phyloP scores from a whole-genome alignment of 1,140 invertebrate genomes.

The Drosophila melanica region DNA sequence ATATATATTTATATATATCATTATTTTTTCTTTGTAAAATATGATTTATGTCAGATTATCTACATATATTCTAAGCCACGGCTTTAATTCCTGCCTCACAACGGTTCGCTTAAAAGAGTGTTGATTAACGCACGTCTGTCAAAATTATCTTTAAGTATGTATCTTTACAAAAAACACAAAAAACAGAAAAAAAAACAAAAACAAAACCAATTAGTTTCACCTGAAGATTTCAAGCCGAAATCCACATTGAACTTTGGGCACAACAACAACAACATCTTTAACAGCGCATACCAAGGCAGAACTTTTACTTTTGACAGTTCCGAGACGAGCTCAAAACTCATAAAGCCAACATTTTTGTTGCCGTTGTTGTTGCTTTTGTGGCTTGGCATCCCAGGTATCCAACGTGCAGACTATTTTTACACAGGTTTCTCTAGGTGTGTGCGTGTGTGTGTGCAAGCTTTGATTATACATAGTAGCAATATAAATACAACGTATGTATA shows the following conservation, averaged over 20 bases:
- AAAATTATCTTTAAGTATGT: slow-evolving; percentile 6
- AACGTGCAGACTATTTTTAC: slow-evolving; percentile 61
- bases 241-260: slow-evolving; percentile 1
- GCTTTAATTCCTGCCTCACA: not conserved
- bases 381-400: slow-evolving; percentile 39
- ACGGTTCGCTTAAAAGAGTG: not conserved
- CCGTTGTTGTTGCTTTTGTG: slow-evolving; percentile 17
- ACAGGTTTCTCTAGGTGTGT: slow-evolving; percentile 48
- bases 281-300: slow-evolving; percentile 61
- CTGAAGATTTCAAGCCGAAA: slow-evolving; percentile 18
- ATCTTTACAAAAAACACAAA: slow-evolving; percentile 6
- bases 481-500: slow-evolving; percentile 62
- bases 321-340: slow-evolving; percentile 32
- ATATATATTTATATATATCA: too few relatives aligned
- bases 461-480: slow-evolving; percentile 68
- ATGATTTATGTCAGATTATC: too few relatives aligned
- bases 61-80: too few relatives aligned
- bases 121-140: slow-evolving; percentile 7
- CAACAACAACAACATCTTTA: slow-evolving; percentile 24
- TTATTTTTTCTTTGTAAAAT: too few relatives aligned
- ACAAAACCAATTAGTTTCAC: slow-evolving; percentile 48
- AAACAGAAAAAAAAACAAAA: not conserved
- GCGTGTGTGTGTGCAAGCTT: slow-evolving; percentile 41
- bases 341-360: slow-evolving; percentile 29
- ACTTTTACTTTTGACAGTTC: slow-evolving; percentile 75